Conservation (phyloP, 2,888 invertebrate genomes). For the Periphyllus acericola region DNA sequence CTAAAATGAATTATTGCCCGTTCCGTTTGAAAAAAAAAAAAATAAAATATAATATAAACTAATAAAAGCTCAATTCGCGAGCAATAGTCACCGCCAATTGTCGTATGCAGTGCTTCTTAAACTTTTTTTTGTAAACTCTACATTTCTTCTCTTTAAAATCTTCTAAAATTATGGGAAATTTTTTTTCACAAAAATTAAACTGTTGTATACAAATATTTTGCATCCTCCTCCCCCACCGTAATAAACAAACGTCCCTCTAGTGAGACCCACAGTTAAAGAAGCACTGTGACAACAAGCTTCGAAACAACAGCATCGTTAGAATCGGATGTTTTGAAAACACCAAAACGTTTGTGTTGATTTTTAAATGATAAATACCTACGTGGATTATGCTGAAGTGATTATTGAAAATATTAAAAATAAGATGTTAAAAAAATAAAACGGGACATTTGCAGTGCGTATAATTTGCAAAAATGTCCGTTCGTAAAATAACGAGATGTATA, state of each 20-base stretch:
- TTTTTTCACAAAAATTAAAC: too few relatives aligned
- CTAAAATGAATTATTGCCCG: constrained; percentile 29
- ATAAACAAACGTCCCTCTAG: too few relatives aligned
- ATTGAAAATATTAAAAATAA: not conserved
- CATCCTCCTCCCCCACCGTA: too few relatives aligned
- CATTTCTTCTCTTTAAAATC: too few relatives aligned
- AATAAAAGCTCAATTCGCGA: not conserved
- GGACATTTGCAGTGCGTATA: not conserved
- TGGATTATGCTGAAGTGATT: not conserved
- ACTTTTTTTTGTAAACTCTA: too few relatives aligned
- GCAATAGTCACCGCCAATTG: not conserved
- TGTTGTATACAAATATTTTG: too few relatives aligned
- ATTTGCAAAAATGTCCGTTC: not conserved
- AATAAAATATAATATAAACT: too few relatives aligned
- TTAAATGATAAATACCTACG: not conserved
- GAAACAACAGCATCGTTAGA: not conserved
- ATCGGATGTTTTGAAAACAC: not conserved
- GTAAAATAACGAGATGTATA: not conserved
- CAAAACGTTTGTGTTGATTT: not conserved
- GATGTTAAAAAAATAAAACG: not conserved
- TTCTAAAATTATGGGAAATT: too few relatives aligned
- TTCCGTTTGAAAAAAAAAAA: not conserved
- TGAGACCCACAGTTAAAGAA: too few relatives aligned
- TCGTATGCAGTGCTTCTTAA: too few relatives aligned
- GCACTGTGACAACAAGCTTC: too few relatives aligned